phyloP scores from a whole-genome alignment of 2,797 vertebrate species.

The Psittacula derbiana region DNA sequence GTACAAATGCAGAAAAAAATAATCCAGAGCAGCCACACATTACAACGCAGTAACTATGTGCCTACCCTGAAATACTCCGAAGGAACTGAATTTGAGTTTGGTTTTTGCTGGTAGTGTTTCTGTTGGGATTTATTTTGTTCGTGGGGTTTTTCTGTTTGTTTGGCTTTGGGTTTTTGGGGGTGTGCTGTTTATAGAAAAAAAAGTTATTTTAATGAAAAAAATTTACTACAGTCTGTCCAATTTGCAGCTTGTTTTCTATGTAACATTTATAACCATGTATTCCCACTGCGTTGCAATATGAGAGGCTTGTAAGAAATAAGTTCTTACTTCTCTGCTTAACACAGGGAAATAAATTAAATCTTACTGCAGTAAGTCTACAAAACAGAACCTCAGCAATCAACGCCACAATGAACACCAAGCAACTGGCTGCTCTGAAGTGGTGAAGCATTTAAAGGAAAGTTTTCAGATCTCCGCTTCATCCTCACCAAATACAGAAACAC shows the following conservation, averaged over 20 bases:
- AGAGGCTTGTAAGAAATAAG: not conserved
- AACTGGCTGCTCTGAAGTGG: not conserved
- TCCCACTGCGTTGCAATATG: not conserved
- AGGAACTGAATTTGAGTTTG: not conserved
- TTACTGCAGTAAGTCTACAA: not conserved
- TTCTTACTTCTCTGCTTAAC: not conserved
- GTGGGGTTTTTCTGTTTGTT: not conserved
- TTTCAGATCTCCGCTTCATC: not conserved
- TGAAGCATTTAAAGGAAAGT: not conserved
- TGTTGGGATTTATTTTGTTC: not conserved
- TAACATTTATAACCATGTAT: not conserved
- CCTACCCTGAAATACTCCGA: not conserved
- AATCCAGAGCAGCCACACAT: not conserved
- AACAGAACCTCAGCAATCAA: not conserved
- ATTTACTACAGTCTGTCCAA: fast-evolving
- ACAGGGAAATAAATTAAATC: not conserved
- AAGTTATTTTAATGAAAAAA: not conserved
- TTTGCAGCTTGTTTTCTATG: not conserved
- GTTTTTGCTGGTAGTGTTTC: not conserved
- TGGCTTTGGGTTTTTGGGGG: fast-evolving
- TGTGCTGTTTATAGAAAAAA: not conserved
- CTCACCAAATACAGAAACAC: not conserved
- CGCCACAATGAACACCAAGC: not conserved
- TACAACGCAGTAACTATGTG: not conserved
- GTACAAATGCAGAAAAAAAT: not conserved